Base-by-base conservation (phyloP, 92 coral and sea anemone genomes). In the Actinostola sp. region DNA sequence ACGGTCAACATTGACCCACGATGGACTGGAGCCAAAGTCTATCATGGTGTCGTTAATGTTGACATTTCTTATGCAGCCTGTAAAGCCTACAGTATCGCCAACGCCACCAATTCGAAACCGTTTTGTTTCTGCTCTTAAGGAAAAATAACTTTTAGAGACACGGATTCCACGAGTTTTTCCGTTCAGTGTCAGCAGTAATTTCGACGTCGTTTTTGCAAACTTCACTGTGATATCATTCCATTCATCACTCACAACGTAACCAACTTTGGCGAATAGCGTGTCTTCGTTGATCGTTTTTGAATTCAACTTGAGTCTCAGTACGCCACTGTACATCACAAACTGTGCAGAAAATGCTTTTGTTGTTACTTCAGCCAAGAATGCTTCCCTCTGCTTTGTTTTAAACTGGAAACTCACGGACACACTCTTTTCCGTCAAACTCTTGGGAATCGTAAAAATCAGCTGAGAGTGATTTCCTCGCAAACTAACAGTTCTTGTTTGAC, bases 61-160 rank as follows among this genome's bases (percentile, higher is more conserved):
- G 0, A 70, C 9, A 52, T 52, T 70, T 52, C 58, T 50, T 9
- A 70, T 20, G 19, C 75, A 70, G 13, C 75, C 75, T 3, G 15
- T 16, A 24, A 70, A 70, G 16, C 10, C 41, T n/a, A n/a, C n/a
- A n/a, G n/a, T n/a, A 27, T 57, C 19, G 2, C 39, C 63, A 57
- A 30, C 28, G 2, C 60, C 49, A 30, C 60, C 60, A 16, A 49
- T 51, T 20, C 17, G 39, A 35, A 70, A 70, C 14, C 2, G 6
- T 17, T 12, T 2, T 1, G 30, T 1, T 14, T 28, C 30, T 20
- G 25, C 30, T n/a, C n/a, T n/a, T 0, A 16, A 34, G 5, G 62
- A 20, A 57, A 9, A 30, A 12, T 20, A 9, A 11, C 39, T 5
- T 32, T 20, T 30, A 28, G 75, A 45, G 8, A 52, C 60, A 2